These are phyloP conservation scores for Phanerotoma sp. DNA, from an alignment of 2,888 invertebrate species.

Conservation along the genomic window DNA sequence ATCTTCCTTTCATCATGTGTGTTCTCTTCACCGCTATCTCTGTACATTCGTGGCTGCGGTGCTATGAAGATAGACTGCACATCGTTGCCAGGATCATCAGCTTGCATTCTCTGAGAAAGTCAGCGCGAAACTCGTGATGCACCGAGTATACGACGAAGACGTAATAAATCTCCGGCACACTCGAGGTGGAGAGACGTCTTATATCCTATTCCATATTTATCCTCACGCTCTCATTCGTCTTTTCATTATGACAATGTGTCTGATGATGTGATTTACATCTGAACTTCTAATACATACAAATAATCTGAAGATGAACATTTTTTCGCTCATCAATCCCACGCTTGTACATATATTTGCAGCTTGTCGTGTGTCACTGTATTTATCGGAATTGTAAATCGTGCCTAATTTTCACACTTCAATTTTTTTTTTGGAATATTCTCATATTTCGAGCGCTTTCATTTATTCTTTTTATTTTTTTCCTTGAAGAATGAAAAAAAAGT, in stretches of 20 bases:
- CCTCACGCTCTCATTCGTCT: constrained; percentile 5
- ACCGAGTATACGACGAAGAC: constrained; percentile 14
- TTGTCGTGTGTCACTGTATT: no score
- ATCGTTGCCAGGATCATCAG: constrained; percentile 20
- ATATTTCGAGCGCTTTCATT: no score
- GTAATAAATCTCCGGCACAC: constrained; percentile 54
- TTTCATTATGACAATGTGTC: constrained; percentile 13
- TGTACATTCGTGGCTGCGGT: no score
- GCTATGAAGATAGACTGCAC: constrained; percentile 2
- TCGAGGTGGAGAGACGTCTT: constrained; percentile 45
- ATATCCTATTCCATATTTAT: constrained; percentile 12
- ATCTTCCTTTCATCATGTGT: background rate
- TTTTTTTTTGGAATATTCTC: no score
- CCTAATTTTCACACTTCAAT: no score
- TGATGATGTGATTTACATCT: constrained; percentile 4
- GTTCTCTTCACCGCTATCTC: background rate
- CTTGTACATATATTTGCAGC: no score
- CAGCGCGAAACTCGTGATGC: constrained; percentile 32
- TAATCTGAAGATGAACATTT: no score
- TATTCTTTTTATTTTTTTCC: no score
- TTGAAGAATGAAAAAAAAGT: no score
- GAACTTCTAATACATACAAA: background rate
- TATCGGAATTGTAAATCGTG: no score
- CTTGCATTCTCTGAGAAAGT: constrained; percentile 18
- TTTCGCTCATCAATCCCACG: no score